Evolutionary conservation across 2,888 invertebrate genomes (phyloP), one percentile per base, ranked within the genome.

Genomic region (Folsomia manolachei): DNA sequence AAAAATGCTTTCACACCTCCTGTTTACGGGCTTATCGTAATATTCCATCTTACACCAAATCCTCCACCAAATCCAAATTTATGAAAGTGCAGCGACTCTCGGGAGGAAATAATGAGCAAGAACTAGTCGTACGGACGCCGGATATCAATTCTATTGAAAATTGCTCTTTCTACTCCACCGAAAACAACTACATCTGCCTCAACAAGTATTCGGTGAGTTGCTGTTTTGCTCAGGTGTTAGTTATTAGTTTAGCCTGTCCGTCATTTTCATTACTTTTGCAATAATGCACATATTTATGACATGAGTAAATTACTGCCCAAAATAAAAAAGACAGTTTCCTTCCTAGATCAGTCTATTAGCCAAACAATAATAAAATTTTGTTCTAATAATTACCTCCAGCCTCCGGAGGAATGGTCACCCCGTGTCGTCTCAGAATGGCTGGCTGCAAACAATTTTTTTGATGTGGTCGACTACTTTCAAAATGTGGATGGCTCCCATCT

Each of bases 351-450:
- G n/a, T n/a, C n/a, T n/a, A n/a, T n/a, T n/a, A n/a, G n/a, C n/a
- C n/a, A n/a, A n/a, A n/a, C n/a, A n/a, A n/a, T n/a, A n/a, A n/a
- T n/a, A n/a, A n/a, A n/a, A n/a, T n/a, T n/a, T 25, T 56, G 14
- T 52, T 56, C 67, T 27, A 51, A 11, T 18, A 19, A 53, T 4
- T 51, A 27, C 79, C 86, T 86, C 19, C 85, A 91, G 91, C 88
- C 89, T 71, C 86, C 90, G 79, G 85, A 86, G 78, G 88, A 90
- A 82, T 91, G 91, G 91, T 88, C 88, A 53, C 87, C 88, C 69
- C 83, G 87, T 69, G 88, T 90, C 83, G 90, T 91, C 61, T 87
- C 89, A 72, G 90, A 91, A 84, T 91, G 90, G 90, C 89, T 91
- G 90, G 89, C 90, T 70, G 89, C 89, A 66, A 84, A 90, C 72